A percentile compares a stretch with the other conserved stretches of the same genome.
Evolutionary conservation across 2,113 vertebrate species (phyloP).

Genomic region (Dipodomys merriami): DNA sequence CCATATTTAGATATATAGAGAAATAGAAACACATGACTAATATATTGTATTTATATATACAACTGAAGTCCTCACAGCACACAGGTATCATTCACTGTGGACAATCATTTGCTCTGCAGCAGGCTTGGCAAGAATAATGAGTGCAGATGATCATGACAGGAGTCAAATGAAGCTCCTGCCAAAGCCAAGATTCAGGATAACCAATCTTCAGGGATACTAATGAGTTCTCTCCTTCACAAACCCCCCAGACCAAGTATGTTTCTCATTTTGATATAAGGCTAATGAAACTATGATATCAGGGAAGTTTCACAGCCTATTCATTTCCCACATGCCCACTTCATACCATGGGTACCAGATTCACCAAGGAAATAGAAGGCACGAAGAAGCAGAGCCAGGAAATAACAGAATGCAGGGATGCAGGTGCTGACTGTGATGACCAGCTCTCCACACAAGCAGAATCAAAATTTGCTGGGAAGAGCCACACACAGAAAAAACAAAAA

Average conservation of each 20-base stretch:
- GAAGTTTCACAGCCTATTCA: not conserved
- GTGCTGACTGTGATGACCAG: not conserved
- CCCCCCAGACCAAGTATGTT: not conserved
- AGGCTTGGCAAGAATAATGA: not conserved
- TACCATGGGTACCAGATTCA: not conserved
- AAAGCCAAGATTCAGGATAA: not conserved
- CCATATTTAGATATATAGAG: too few species aligned
- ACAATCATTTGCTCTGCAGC: not conserved
- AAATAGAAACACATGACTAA: too few species aligned
- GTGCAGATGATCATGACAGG: not conserved
- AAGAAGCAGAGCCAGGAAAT: not conserved
- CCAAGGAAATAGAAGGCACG: not conserved
- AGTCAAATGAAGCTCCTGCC: not conserved
- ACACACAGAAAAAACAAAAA: not conserved
- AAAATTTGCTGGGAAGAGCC: not conserved
- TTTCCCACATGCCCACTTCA: not conserved
- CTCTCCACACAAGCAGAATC: not conserved
- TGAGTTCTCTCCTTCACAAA: not conserved
- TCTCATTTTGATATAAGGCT: not conserved
- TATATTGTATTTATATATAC: too few species aligned
- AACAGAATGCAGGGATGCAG: not conserved
- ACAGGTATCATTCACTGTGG: not conserved
- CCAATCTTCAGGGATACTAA: not conserved
- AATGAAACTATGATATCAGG: not conserved
- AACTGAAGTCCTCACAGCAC: conserved; percentile 41